A percentile compares a stretch with the other conserved stretches of the same genome.
These are phyloP conservation scores for Cyanistes caeruleus DNA, from an alignment of 2,113 vertebrate genomes.

Conservation along the genomic window DNA sequence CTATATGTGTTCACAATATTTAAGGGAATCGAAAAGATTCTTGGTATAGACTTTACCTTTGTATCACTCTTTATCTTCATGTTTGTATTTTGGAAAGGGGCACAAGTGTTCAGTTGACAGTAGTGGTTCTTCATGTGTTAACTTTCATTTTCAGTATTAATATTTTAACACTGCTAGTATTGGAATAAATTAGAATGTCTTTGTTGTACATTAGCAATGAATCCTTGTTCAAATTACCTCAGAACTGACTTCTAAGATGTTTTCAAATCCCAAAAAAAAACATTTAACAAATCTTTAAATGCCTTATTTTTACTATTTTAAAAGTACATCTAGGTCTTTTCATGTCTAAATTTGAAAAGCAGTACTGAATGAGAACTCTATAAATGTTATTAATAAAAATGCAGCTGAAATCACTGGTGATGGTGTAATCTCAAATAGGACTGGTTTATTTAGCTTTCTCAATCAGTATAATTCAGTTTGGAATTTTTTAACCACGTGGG, in stretches of 20 bases:
- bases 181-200: neutral
- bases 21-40: neutral
- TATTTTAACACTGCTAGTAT: neutral
- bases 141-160: neutral
- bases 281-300: neutral
- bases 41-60: neutral
- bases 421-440: neutral
- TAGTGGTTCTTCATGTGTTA: neutral
- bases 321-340: neutral
- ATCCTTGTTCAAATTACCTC: neutral
- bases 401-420: neutral
- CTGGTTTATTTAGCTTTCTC: neutral
- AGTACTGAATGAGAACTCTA: neutral
- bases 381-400: neutral
- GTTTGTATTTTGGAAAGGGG: neutral
- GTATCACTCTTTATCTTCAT: neutral
- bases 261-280: neutral
- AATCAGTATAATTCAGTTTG: neutral
- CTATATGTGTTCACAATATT: neutral
- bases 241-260: neutral
- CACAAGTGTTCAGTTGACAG: neutral
- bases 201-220: neutral
- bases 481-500: neutral
- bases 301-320: neutral
- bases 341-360: neutral